A percentile compares a stretch with the other conserved stretches of the same genome.
Evolutionary conservation across 2,113 vertebrate species (phyloP).

Genomic region (Saguinus midas): DNA sequence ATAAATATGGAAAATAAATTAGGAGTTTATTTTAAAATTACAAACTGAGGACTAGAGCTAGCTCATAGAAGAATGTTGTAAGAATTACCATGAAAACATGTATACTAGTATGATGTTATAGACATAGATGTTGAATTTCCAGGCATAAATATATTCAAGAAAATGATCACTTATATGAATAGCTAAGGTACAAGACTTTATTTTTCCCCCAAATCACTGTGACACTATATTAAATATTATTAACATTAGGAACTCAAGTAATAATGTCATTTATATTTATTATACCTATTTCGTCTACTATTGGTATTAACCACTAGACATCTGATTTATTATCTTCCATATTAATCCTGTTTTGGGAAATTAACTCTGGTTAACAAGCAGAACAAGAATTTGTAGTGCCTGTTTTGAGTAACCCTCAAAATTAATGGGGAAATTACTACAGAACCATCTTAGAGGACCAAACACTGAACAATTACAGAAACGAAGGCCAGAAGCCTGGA

Average conservation of each 20-base stretch:
- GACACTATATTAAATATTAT: not conserved
- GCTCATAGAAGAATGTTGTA: not conserved
- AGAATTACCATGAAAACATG: not conserved
- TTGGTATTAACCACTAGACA: not conserved
- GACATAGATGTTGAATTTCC: not conserved
- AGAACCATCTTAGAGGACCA: not conserved
- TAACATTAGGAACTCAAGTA: not conserved
- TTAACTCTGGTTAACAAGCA: not conserved
- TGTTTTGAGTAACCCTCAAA: not conserved
- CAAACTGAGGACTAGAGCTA: not conserved
- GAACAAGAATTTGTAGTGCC: not conserved
- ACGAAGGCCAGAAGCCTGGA: not conserved
- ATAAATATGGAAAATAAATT: not conserved
- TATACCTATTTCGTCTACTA: not conserved
- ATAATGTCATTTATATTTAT: conserved; percentile 5
- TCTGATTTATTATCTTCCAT: not conserved
- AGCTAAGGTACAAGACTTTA: not conserved
- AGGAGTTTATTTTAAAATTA: not conserved
- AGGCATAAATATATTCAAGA: not conserved
- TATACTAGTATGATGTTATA: not conserved
- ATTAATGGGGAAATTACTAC: not conserved
- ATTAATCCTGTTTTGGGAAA: not conserved
- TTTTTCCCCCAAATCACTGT: not conserved
- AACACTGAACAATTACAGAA: not conserved
- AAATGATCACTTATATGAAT: not conserved